Conservation (phyloP, 2,797 vertebrate genomes). For the Tamandua tetradactyla region DNA sequence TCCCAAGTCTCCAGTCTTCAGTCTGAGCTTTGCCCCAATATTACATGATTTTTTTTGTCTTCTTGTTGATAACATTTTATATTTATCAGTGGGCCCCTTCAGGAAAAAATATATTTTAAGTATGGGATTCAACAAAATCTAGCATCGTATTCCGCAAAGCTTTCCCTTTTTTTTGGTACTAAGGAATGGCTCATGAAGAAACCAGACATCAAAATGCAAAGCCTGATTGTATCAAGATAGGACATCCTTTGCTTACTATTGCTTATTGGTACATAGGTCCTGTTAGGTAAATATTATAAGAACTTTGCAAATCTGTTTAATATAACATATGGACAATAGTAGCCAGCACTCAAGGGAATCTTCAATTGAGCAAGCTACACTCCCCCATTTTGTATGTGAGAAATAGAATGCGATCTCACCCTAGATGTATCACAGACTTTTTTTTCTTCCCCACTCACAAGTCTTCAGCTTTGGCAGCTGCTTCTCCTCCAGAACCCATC, state of each 20-base stretch:
- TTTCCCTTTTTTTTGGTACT: slow-evolving; percentile 32
- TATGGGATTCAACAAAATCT: slow-evolving; percentile 25
- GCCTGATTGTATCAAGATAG: not conserved
- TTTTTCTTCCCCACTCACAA: not conserved
- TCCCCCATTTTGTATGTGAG: slow-evolving; percentile 16
- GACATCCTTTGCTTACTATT: slow-evolving; percentile 7
- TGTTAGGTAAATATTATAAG: not conserved
- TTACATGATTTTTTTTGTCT: not conserved
- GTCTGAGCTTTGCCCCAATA: slow-evolving; percentile 6
- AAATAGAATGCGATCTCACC: slow-evolving; percentile 27
- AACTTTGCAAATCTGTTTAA: slow-evolving; percentile 29
- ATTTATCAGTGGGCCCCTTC: slow-evolving; percentile 22
- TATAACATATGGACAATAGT: not conserved
- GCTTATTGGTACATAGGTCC: not conserved
- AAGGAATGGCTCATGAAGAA: not conserved
- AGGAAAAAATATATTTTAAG: slow-evolving; percentile 15
- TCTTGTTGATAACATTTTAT: slow-evolving; percentile 37
- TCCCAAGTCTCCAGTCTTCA: not conserved
- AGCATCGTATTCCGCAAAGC: not conserved
- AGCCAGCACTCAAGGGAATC: not conserved
- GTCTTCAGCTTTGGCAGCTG: slow-evolving; percentile 6
- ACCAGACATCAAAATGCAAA: slow-evolving; percentile 34
- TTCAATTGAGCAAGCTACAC: slow-evolving; percentile 22
- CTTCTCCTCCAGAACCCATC: not conserved
- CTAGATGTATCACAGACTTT: slow-evolving; percentile 1